A percentile compares a stretch with the other conserved stretches of the same genome.
These are phyloP conservation scores for Augochlorella aurata DNA, from an alignment of 2,888 invertebrate species.

Conservation along the genomic window DNA sequence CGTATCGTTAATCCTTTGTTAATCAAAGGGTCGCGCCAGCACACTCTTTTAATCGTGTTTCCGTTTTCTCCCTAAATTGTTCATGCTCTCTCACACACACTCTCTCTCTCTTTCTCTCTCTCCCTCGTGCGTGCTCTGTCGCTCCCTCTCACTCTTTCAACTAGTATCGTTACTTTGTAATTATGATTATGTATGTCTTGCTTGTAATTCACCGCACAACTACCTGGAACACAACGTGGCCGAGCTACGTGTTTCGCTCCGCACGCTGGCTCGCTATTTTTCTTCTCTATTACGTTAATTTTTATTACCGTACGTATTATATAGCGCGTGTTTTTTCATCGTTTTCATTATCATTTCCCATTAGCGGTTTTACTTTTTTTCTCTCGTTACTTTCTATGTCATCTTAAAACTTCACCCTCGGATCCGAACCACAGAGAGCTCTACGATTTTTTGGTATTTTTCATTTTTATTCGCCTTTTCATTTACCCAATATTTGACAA, in stretches of 20 bases:
- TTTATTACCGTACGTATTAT: conserved; percentile 60
- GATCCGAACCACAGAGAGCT: conserved; percentile 68
- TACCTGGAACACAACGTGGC: conserved; percentile 79
- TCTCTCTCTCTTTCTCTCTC: background rate
- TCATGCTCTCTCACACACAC: conserved; percentile 16
- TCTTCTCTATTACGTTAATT: conserved; percentile 43
- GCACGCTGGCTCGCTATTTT: conserved; percentile 74
- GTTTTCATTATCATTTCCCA: background rate
- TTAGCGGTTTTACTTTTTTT: conserved; percentile 48
- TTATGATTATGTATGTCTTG: conserved; percentile 70
- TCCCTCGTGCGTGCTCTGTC: background rate
- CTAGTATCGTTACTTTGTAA: conserved; percentile 68
- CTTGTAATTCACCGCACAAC: conserved; percentile 73
- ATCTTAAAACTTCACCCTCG: conserved; percentile 65
- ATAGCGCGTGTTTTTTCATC: conserved; percentile 31
- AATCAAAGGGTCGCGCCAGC: conserved; percentile 48
- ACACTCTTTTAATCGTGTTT: conserved; percentile 55
- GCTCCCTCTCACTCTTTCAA: conserved; percentile 16
- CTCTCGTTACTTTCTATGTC: conserved; percentile 75
- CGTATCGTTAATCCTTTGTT: conserved; percentile 23
- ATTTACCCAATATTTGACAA: conserved; percentile 71
- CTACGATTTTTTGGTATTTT: conserved; percentile 63
- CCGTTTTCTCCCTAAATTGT: conserved; percentile 44
- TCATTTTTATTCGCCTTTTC: conserved; percentile 44
- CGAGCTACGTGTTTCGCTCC: conserved; percentile 74